These are phyloP conservation scores for Lycophotia porphyrea DNA, from an alignment of 2,888 invertebrate genomes.

Conservation along the genomic window DNA sequence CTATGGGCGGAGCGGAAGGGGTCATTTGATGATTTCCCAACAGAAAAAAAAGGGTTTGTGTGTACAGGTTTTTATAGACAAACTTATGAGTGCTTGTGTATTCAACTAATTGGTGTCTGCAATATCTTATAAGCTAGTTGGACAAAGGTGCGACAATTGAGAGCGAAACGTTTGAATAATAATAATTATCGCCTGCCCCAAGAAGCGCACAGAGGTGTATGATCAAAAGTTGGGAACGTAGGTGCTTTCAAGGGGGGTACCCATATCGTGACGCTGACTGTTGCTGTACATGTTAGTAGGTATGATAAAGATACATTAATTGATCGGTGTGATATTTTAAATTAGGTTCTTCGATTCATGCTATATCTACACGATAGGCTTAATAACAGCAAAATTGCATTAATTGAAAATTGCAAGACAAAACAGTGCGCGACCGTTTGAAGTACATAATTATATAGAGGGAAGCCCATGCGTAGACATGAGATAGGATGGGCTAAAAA, in stretches of 20 bases:
- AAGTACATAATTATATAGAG: constrained; percentile 5
- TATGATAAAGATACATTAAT: not conserved
- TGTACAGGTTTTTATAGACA: not conserved
- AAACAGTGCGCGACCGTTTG: not conserved
- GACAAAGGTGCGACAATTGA: not conserved
- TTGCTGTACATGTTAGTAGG: not conserved
- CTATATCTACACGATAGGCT: not conserved
- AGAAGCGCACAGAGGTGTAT: not conserved
- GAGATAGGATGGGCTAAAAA: constrained; percentile 7
- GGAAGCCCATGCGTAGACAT: constrained; percentile 33
- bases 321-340: not conserved
- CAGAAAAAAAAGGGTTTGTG: not conserved
- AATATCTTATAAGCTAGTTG: not conserved
- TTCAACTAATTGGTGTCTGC: not conserved
- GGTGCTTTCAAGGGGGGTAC: too few species aligned
- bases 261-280: too few species aligned
- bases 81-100: not conserved
- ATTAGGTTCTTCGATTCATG: not conserved
- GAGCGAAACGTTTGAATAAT: not conserved
- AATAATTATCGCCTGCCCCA: not conserved
- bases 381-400: not conserved
- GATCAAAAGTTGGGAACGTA: too few species aligned
- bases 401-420: not conserved
- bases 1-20: too few species aligned
- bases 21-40: too few species aligned